phyloP scores from a whole-genome alignment of 2,113 vertebrate species.

The Ciconia boyciana region DNA sequence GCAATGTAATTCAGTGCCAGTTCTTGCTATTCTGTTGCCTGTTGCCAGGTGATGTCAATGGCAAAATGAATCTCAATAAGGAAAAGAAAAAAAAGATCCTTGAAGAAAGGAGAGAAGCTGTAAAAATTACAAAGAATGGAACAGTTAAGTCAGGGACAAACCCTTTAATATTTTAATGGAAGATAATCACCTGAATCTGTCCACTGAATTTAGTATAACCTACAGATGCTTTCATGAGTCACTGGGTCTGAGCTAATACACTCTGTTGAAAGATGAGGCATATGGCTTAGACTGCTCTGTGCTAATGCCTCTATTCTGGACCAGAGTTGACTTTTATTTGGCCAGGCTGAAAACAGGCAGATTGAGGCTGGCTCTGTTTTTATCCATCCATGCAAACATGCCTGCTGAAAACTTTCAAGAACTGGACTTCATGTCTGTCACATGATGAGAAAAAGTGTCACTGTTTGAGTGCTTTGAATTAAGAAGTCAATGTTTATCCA shows the following conservation, averaged over 20 bases:
- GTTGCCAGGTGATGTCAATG: neutral
- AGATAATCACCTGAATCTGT: neutral
- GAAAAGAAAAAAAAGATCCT: neutral
- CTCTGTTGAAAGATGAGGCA: neutral
- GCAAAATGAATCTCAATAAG: neutral
- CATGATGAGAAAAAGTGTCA: neutral
- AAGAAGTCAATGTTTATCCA: neutral
- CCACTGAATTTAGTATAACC: neutral
- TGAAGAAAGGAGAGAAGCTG: neutral
- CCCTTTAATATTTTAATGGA: neutral
- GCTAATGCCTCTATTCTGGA: neutral
- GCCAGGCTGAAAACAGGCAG: neutral
- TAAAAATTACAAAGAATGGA: neutral
- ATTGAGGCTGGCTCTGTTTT: neutral
- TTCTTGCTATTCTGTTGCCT: neutral
- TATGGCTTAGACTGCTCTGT: neutral
- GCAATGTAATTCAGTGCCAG: neutral
- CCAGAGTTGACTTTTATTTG: neutral
- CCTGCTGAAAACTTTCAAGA: neutral
- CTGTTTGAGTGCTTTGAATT: neutral
- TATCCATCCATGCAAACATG: neutral
- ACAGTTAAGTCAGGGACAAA: neutral
- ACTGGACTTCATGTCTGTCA: neutral
- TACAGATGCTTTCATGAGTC: neutral
- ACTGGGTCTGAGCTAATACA: neutral